phyloP scores from a whole-genome alignment of 2,888 invertebrate genomes.

The Dilophus febrilis region DNA sequence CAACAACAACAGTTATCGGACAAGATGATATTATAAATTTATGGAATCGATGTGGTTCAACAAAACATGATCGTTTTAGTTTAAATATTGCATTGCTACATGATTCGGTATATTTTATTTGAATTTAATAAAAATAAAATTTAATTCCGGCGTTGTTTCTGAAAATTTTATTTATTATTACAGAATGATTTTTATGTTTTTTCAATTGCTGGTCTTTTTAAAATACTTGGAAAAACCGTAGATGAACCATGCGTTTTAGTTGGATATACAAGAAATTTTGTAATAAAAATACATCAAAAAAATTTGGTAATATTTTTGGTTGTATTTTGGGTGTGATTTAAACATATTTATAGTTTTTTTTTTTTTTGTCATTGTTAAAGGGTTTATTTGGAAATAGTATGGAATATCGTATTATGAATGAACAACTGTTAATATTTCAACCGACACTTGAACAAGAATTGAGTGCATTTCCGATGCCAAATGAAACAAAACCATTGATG shows the following conservation, averaged over 20 bases:
- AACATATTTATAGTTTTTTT: too few relatives aligned
- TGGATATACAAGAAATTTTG: conserved; percentile 10
- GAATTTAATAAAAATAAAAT: too few relatives aligned
- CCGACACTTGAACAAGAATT: conserved; percentile 7
- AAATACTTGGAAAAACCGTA: conserved; percentile 4
- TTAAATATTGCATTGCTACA: conserved; percentile 9
- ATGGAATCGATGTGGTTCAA: conserved; percentile 6
- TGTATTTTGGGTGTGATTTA: too few relatives aligned
- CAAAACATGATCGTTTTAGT: conserved; percentile 10
- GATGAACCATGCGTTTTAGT: conserved; percentile 9
- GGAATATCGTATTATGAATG: conserved; percentile 11
- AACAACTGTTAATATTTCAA: conserved; percentile 5
- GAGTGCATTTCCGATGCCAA: conserved; percentile 8
- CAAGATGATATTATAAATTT: conserved; percentile 5
- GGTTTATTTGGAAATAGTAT: conserved; percentile 8
- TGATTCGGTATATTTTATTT: conserved; percentile 5
- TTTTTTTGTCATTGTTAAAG: too few relatives aligned
- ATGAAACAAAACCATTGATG: too few relatives aligned
- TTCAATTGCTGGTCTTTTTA: conserved; percentile 6
- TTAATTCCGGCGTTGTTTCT: too few relatives aligned
- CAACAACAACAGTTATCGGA: too few relatives aligned
- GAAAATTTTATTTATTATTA: too few relatives aligned
- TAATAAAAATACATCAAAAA: conserved; percentile 5
- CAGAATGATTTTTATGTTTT: too few relatives aligned
- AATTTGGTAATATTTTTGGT: conserved; percentile 8